Evolutionary conservation across 2,797 vertebrate genomes (phyloP).

Genomic region (Chloroceryle inda): DNA sequence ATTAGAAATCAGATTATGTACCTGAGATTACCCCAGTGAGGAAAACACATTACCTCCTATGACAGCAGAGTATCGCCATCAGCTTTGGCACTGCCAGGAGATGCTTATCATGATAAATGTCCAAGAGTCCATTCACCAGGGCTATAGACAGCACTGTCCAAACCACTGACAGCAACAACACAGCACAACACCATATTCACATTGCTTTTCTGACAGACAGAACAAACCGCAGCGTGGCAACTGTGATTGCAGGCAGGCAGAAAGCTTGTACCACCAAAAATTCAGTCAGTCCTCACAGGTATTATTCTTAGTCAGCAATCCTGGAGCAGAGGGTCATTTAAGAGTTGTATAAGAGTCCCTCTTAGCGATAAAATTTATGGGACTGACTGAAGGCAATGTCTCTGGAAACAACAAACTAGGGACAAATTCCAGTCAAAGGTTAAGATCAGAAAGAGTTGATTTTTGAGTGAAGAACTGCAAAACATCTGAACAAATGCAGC

Average conservation of each 20-base stretch:
- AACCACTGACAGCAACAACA: too few species aligned
- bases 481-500: neutral
- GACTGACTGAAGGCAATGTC: neutral
- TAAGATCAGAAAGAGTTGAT: neutral
- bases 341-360: neutral
- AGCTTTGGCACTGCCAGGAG: neutral
- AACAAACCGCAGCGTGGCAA: rapidly evolving
- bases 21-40: neutral
- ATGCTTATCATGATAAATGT: neutral
- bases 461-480: neutral
- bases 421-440: neutral
- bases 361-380: neutral
- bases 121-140: neutral
- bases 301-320: neutral
- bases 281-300: neutral
- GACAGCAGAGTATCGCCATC: neutral
- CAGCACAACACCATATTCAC: neutral
- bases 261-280: neutral
- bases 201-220: neutral
- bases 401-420: neutral
- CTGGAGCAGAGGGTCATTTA: neutral
- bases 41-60: neutral
- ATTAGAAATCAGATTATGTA: neutral
- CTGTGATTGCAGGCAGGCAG: neutral
- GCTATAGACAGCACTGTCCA: neutral